Evolutionary conservation across 2,113 vertebrate genomes (phyloP), one percentile per base, ranked within the genome.

Genomic region (Eleginops maclovinus): DNA sequence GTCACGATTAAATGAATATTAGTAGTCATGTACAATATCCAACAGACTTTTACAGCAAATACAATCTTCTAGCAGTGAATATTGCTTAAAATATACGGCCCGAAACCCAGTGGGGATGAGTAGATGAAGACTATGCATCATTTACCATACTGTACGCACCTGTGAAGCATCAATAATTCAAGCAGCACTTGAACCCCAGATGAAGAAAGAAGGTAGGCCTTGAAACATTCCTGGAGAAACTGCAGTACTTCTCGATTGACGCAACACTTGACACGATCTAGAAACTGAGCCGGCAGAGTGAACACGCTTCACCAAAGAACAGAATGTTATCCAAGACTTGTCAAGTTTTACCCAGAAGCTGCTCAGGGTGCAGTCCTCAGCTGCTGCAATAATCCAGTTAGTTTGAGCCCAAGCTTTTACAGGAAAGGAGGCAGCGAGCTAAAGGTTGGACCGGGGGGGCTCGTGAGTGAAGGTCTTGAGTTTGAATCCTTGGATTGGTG

Each of bases 81-180:
- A 79, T 51, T 31, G 61, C 64, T 63, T 68, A 70, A 41, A 69
- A 66, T 86, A 79, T 60, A 53, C 71, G 58, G 47, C 36, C 46
- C 51, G 53, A 51, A 59, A 31, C 58, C 77, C 24, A 14, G 40
- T 50, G 50, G 64, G 63, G 62, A 64, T 55, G 67, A 75, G 55
- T 47, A 54, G 63, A 81, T 77, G 65, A 43, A 5, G 70, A 68
- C 75, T 77, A 79, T 87, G 83, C 85, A 90, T 88, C 85, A 87
- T 88, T 87, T 82, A 88, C 65, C 22, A 44, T 70, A 72, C 82
- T 75, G 66, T 80, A 84, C 36, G 26, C 77, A 88, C 85, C 85
- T 84, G 80, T 63, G 79, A 73, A 75, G 60, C 83, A 92, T 91
- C 85, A 91, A 91, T 93, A 91, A 91, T 91, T 91, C 87, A 93